Evolutionary conservation across 1,140 invertebrate genomes (phyloP).

Genomic region (Battus philenor): DNA sequence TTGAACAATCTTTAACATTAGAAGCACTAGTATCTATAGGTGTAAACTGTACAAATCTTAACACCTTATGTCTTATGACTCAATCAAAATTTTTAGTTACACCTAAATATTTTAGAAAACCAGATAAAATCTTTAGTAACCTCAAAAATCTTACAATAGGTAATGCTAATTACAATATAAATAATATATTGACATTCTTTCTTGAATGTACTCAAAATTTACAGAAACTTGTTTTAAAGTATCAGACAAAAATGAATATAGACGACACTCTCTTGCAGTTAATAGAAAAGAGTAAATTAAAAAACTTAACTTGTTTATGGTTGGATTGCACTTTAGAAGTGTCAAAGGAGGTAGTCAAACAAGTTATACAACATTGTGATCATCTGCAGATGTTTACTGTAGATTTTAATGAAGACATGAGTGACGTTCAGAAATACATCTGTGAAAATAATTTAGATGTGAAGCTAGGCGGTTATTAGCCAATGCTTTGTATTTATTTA

Average conservation of each 20-base stretch:
- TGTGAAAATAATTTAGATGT: slow-evolving; percentile 65
- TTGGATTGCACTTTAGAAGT: slow-evolving; percentile 68
- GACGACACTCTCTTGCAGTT: slow-evolving; percentile 49
- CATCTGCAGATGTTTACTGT: slow-evolving; percentile 55
- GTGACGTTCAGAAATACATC: slow-evolving; percentile 54
- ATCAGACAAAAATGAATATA: slow-evolving; percentile 56
- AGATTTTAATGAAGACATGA: slow-evolving; percentile 44
- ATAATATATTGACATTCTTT: slow-evolving; percentile 58
- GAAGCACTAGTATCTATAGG: slow-evolving; percentile 58
- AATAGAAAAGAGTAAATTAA: slow-evolving; percentile 53
- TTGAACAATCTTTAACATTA: slow-evolving; percentile 55
- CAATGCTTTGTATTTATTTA: slow-evolving; percentile 17
- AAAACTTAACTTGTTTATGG: slow-evolving; percentile 55
- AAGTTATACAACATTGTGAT: slow-evolving; percentile 55
- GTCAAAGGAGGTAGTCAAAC: slow-evolving; percentile 51
- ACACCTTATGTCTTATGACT: slow-evolving; percentile 54
- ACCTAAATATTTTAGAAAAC: slow-evolving; percentile 45
- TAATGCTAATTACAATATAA: slow-evolving; percentile 59
- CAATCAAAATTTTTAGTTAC: slow-evolving; percentile 56
- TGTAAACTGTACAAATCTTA: slow-evolving; percentile 54
- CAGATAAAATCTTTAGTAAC: slow-evolving; percentile 53
- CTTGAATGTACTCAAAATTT: slow-evolving; percentile 50
- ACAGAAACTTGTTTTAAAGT: slow-evolving; percentile 58
- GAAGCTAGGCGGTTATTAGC: slow-evolving; percentile 56
- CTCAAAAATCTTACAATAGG: slow-evolving; percentile 57